These are phyloP conservation scores for Drosophila diplacantha DNA, from an alignment of 2,888 invertebrate genomes.

Conservation along the genomic window DNA sequence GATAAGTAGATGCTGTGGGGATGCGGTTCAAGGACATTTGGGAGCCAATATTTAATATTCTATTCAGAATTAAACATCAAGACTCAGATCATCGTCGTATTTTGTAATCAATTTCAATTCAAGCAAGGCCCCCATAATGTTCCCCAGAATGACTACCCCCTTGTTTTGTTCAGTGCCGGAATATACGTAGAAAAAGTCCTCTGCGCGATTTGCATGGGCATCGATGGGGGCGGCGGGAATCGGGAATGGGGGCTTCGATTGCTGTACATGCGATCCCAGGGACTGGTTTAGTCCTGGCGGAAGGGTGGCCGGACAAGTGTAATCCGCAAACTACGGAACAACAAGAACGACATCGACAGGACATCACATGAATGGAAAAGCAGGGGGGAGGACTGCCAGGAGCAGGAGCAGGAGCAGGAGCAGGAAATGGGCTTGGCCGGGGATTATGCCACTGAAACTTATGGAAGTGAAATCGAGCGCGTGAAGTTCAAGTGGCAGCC, in stretches of 20 bases:
- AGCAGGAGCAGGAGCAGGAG: neutral
- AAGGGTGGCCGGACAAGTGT: conserved; percentile 24
- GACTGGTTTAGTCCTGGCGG: conserved; percentile 12
- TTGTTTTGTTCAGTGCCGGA: neutral
- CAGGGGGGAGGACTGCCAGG: neutral
- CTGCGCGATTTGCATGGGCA: conserved; percentile 22
- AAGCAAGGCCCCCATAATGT: neutral
- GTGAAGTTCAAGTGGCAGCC: conserved; percentile 58
- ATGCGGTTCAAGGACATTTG: neutral
- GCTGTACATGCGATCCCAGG: conserved; percentile 2
- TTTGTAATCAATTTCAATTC: neutral
- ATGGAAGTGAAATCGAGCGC: conserved; percentile 66
- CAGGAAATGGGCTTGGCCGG: conserved; percentile 19
- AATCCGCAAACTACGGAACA: conserved; percentile 36
- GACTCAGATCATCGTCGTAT: neutral
- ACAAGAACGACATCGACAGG: conserved; percentile 26
- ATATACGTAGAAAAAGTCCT: conserved; percentile 1
- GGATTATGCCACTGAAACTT: conserved; percentile 56
- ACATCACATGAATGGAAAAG: conserved; percentile 3
- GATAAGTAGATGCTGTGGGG: neutral
- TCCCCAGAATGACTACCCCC: neutral
- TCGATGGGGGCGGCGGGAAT: neutral
- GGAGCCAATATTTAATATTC: neutral
- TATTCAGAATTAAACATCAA: neutral
- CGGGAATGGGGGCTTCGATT: neutral